Evolutionary conservation across 2,113 vertebrate species (phyloP).

Genomic region (Nansenia antarctica): DNA sequence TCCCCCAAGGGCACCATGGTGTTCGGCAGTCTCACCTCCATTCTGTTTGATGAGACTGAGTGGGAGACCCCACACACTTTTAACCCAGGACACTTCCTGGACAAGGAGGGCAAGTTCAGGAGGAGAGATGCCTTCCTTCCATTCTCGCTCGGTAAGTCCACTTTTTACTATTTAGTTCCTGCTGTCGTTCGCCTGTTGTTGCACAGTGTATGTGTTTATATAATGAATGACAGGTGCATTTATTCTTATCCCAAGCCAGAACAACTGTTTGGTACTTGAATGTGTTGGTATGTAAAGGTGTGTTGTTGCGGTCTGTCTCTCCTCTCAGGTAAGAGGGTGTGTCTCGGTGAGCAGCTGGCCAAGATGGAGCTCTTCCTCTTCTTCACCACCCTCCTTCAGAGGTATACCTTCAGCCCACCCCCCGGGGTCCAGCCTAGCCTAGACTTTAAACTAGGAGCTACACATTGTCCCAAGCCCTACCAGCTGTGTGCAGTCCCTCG

Average conservation of each 20-base stretch:
- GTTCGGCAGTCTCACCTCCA: background rate
- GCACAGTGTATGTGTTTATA: background rate
- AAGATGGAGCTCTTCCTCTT: slow-evolving; percentile 83
- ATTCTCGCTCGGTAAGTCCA: slow-evolving; percentile 70
- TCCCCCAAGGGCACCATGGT: background rate
- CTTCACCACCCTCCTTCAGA: slow-evolving; percentile 76
- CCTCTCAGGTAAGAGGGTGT: slow-evolving; percentile 75
- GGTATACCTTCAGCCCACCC: slow-evolving; percentile 54
- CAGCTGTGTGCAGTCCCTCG: slow-evolving; percentile 43
- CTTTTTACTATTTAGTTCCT: background rate
- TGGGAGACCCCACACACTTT: slow-evolving; percentile 75
- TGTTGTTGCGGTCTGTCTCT: slow-evolving; percentile 6
- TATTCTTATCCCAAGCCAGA: background rate
- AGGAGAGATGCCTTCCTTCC: slow-evolving; percentile 74
- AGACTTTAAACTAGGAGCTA: slow-evolving; percentile 46
- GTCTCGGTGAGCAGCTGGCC: slow-evolving; percentile 80
- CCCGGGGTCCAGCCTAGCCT: slow-evolving; percentile 55
- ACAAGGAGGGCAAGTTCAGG: slow-evolving; percentile 67
- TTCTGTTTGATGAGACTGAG: slow-evolving; percentile 49
- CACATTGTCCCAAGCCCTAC: slow-evolving; percentile 55
- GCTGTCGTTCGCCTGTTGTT: background rate
- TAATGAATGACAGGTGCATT: background rate
- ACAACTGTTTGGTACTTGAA: background rate
- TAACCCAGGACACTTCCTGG: slow-evolving; percentile 76
- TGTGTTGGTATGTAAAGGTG: background rate